phyloP scores from a whole-genome alignment of 2,797 vertebrate genomes.

The Sebastes wilsoni region DNA sequence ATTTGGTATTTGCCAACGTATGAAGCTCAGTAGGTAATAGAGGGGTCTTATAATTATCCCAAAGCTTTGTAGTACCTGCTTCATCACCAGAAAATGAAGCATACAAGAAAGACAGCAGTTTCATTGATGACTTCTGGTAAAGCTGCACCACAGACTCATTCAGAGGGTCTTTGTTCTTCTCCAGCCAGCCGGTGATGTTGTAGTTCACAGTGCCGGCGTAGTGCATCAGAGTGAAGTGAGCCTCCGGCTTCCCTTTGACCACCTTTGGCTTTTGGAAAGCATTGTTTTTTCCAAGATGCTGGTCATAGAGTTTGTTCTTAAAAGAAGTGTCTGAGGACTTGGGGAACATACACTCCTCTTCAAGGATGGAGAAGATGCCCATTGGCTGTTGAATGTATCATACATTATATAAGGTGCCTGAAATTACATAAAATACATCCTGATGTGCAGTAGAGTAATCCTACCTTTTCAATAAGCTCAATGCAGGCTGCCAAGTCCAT shows the following conservation, averaged over 20 bases:
- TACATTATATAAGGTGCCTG: background rate
- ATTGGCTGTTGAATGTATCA: constrained; percentile 68
- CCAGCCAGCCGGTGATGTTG: constrained; percentile 84
- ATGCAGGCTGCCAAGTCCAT: constrained; percentile 85
- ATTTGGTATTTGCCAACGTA: background rate
- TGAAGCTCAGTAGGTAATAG: background rate
- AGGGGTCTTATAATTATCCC: background rate
- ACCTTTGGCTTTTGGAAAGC: constrained; percentile 88
- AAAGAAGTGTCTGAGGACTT: constrained; percentile 86
- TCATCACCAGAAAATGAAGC: constrained; percentile 77
- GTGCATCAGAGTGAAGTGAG: constrained; percentile 82
- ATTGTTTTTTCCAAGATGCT: constrained; percentile 86
- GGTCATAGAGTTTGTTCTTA: constrained; percentile 90
- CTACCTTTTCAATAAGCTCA: constrained; percentile 87
- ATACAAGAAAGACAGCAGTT: constrained; percentile 83
- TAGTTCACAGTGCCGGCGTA: constrained; percentile 84
- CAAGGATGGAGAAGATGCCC: constrained; percentile 83
- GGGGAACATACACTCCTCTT: constrained; percentile 93
- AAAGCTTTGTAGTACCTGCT: constrained; percentile 30
- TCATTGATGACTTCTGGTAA: constrained; percentile 87
- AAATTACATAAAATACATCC: background rate
- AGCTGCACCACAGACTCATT: constrained; percentile 85
- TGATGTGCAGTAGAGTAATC: background rate
- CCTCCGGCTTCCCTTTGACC: constrained; percentile 84
- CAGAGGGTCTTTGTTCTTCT: constrained; percentile 87